Evolutionary conservation across 2,888 invertebrate species (phyloP).

Genomic region (Phania funesta): DNA sequence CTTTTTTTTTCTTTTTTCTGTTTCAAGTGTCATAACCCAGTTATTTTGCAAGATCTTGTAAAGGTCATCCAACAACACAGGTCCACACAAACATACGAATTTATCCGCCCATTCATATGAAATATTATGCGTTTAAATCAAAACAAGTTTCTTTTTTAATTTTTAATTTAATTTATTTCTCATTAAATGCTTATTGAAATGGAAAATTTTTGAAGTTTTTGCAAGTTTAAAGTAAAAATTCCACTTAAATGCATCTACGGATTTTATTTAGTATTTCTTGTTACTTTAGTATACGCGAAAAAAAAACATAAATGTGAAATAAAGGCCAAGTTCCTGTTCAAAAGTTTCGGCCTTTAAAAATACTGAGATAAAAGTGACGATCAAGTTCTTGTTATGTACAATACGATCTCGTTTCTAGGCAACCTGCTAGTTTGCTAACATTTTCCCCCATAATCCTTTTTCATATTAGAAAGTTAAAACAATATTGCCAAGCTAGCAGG

Average conservation of each 20-base stretch:
- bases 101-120: not conserved
- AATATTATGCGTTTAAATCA: constrained; percentile 29
- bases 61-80: constrained; percentile 35
- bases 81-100: not conserved
- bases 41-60: constrained; percentile 45
- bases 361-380: too few relatives aligned
- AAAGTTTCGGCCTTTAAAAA: too few relatives aligned
- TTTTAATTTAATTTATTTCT: too few relatives aligned
- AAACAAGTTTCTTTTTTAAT: constrained; percentile 44
- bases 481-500: too few relatives aligned
- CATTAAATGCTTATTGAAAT: constrained; percentile 35
- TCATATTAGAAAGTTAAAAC: too few relatives aligned
- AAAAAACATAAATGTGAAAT: too few relatives aligned
- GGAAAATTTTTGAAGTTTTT: constrained; percentile 46
- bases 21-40: constrained; percentile 36
- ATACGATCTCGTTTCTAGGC: too few relatives aligned
- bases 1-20: not conserved
- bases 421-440: too few relatives aligned
- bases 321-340: too few relatives aligned
- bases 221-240: constrained; percentile 19
- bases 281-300: too few relatives aligned
- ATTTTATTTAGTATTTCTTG: not conserved
- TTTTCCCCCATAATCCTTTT: too few relatives aligned
- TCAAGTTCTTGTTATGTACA: too few relatives aligned
- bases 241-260: constrained; percentile 8